phyloP scores from a whole-genome alignment of 2,113 vertebrate species.

The Gallinago jamesoni region DNA sequence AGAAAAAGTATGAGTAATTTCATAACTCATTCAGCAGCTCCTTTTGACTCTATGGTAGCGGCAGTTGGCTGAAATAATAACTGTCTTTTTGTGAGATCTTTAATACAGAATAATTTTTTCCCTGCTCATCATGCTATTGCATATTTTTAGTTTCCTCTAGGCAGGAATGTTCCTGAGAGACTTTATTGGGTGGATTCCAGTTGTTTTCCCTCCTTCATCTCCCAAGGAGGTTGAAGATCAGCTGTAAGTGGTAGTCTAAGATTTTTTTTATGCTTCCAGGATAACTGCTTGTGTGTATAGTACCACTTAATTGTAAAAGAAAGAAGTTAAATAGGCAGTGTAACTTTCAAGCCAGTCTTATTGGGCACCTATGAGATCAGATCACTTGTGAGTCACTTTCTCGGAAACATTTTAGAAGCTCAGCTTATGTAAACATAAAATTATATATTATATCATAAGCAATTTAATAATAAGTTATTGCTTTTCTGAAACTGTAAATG shows the following conservation, averaged over 20 bases:
- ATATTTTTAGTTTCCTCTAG: neutral
- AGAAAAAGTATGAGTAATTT: neutral
- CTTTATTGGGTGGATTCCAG: neutral
- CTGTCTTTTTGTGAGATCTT: neutral
- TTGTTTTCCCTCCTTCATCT: neutral
- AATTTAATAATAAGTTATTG: neutral
- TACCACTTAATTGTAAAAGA: neutral
- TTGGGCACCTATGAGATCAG: neutral
- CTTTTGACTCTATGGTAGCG: neutral
- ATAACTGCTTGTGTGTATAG: neutral
- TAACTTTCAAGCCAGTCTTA: neutral
- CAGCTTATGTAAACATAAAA: neutral
- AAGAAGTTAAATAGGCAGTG: neutral
- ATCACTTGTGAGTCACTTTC: neutral
- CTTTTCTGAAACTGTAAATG: neutral
- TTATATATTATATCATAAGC: neutral
- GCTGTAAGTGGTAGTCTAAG: neutral
- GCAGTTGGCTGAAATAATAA: neutral
- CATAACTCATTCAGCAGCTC: neutral
- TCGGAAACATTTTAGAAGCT: neutral
- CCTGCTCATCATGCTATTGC: neutral
- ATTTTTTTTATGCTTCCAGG: neutral
- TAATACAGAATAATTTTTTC: neutral
- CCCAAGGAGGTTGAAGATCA: neutral
- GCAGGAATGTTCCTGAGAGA: neutral